Evolutionary conservation across 2,797 vertebrate species (phyloP).

Genomic region (Catamblyrhynchus diadema): DNA sequence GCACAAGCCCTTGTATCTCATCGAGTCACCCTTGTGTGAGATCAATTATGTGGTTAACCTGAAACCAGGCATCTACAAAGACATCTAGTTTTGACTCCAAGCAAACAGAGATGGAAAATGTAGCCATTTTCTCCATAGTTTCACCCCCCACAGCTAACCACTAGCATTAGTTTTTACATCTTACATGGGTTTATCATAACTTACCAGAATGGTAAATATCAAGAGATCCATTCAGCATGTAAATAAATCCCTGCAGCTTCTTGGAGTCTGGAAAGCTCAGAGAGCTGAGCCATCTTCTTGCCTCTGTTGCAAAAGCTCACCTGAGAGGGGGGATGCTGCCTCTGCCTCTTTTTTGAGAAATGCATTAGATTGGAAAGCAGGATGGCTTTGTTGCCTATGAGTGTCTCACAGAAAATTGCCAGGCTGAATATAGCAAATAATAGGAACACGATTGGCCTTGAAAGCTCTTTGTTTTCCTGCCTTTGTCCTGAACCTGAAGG

Average conservation of each 20-base stretch:
- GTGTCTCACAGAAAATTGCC: neutral
- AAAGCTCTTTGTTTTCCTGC: slow-evolving; percentile 14
- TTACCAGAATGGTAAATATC: neutral
- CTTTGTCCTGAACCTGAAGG: slow-evolving; percentile 12
- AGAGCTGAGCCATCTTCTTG: neutral
- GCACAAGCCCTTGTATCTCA: neutral
- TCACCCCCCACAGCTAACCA: neutral
- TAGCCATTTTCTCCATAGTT: neutral
- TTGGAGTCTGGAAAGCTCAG: neutral
- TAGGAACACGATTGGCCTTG: neutral
- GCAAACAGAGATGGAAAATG: neutral
- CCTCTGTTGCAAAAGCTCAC: neutral
- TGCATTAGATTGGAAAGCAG: neutral
- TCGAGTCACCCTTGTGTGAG: neutral
- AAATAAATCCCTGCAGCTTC: neutral
- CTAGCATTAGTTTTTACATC: neutral
- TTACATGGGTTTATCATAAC: neutral
- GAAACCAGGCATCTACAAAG: neutral
- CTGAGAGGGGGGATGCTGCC: neutral
- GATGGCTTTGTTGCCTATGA: neutral
- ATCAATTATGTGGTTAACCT: neutral
- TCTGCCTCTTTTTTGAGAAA: neutral
- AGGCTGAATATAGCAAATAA: neutral
- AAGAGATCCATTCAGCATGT: neutral
- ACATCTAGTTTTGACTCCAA: neutral